phyloP scores from a whole-genome alignment of 2,888 invertebrate genomes.

The Stenichneumon culpator region DNA sequence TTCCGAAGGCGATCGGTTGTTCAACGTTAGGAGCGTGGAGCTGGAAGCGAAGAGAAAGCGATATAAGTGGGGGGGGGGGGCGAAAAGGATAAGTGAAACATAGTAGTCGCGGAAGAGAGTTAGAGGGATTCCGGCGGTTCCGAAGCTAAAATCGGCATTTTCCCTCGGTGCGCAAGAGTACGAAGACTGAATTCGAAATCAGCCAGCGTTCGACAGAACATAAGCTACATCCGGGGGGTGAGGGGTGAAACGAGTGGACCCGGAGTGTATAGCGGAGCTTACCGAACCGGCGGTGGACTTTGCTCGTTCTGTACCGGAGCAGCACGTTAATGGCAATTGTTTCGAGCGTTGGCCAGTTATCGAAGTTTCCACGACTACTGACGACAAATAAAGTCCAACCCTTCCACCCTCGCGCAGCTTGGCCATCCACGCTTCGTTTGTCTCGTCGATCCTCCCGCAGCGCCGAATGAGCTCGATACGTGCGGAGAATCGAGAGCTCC shows the following conservation, averaged over 20 bases:
- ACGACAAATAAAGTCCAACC: slow-evolving; percentile 67
- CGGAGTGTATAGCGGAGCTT: not conserved
- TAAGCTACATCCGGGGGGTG: slow-evolving; percentile 26
- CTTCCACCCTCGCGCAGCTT: not conserved
- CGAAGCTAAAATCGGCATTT: slow-evolving; percentile 52
- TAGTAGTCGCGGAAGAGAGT: slow-evolving; percentile 1
- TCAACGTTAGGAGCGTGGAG: slow-evolving; percentile 8
- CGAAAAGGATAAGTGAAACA: slow-evolving; percentile 1
- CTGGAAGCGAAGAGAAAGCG: slow-evolving; percentile 12
- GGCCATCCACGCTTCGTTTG: slow-evolving; percentile 25
- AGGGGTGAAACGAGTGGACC: slow-evolving; percentile 5
- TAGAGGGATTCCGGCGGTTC: not conserved
- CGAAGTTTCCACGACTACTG: slow-evolving; percentile 61
- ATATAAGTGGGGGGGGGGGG: not conserved
- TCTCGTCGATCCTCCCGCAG: slow-evolving; percentile 31
- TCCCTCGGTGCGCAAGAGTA: slow-evolving; percentile 47
- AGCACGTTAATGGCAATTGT: slow-evolving; percentile 64
- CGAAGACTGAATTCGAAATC: slow-evolving; percentile 61
- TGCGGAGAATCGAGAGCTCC: slow-evolving; percentile 58
- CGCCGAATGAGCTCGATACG: slow-evolving; percentile 51
- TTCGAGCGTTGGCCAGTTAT: slow-evolving; percentile 67
- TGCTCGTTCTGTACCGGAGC: slow-evolving; percentile 37
- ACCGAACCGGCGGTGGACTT: slow-evolving; percentile 5
- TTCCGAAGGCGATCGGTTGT: slow-evolving; percentile 34
- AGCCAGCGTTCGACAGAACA: slow-evolving; percentile 46